Percentiles rank a stretch among this genome's conserved stretches.
Conservation (phyloP, 2,113 vertebrate species). For the Uria aalge region DNA sequence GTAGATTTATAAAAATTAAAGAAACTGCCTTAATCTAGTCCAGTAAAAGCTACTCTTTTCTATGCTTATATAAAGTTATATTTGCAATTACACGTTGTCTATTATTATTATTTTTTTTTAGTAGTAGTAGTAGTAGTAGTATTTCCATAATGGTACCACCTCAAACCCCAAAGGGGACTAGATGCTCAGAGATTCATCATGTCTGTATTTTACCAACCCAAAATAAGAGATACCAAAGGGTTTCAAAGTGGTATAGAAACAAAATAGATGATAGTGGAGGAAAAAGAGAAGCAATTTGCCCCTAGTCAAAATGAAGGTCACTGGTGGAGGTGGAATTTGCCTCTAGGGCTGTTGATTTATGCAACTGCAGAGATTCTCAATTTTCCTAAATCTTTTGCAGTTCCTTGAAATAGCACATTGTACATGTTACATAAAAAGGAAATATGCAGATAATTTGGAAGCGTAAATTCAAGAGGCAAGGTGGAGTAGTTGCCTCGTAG, state of each 20-base stretch:
- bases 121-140: not conserved
- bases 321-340: not conserved
- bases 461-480: not conserved
- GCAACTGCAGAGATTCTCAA: not conserved
- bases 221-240: not conserved
- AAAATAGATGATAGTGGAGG: not conserved
- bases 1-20: not conserved
- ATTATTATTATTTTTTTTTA: not conserved
- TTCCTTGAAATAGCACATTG: not conserved
- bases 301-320: not conserved
- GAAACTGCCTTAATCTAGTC: not conserved
- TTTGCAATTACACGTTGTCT: not conserved
- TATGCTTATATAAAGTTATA: not conserved
- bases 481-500: not conserved
- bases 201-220: not conserved
- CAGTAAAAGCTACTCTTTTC: not conserved
- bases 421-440: not conserved
- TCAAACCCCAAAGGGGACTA: not conserved
- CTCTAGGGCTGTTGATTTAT: not conserved
- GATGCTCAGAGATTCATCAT: not conserved
- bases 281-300: not conserved
- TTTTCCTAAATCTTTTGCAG: not conserved
- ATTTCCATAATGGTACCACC: not conserved
- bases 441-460: not conserved
- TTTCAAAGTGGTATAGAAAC: not conserved